Percentiles rank a stretch among this genome's conserved stretches.
phyloP scores from a whole-genome alignment of 2,113 vertebrate species.

The Notarius lentiginosus region DNA sequence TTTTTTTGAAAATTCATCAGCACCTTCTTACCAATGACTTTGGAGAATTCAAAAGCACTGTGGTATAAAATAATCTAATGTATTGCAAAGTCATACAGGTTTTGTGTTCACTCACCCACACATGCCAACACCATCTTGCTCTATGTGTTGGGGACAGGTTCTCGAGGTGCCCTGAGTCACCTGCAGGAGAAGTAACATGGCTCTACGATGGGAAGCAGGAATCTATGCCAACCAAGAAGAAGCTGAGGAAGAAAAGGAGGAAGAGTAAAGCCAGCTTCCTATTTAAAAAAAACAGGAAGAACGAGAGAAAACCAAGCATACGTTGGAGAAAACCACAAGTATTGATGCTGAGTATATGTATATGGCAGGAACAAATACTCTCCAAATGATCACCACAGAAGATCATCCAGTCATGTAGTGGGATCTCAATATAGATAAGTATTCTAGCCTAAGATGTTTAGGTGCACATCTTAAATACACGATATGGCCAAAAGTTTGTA shows the following conservation, averaged over 20 bases:
- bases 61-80: neutral
- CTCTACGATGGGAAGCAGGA: constrained; percentile 92
- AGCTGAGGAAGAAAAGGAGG: too few species aligned
- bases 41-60: neutral
- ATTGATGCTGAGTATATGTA: constrained; percentile 48
- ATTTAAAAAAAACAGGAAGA: neutral
- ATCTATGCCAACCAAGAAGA: constrained; percentile 75
- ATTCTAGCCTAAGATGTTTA: too few species aligned
- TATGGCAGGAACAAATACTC: constrained; percentile 54
- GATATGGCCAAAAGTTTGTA: too few species aligned
- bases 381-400: neutral
- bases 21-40: neutral
- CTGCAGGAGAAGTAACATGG: constrained; percentile 92
- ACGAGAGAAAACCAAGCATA: neutral
- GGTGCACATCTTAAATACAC: too few species aligned
- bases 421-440: neutral
- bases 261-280: constrained; percentile 38
- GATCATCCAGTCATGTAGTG: neutral
- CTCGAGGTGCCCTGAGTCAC: constrained; percentile 94
- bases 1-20: neutral
- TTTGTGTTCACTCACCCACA: neutral
- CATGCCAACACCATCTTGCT: constrained; percentile 13
- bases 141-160: constrained; percentile 75
- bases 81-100: neutral
- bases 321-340: constrained; percentile 51